Base-by-base conservation (phyloP, 30 jellyfish, hydroid and myxozoan species). In the Pelagia noctiluca region DNA sequence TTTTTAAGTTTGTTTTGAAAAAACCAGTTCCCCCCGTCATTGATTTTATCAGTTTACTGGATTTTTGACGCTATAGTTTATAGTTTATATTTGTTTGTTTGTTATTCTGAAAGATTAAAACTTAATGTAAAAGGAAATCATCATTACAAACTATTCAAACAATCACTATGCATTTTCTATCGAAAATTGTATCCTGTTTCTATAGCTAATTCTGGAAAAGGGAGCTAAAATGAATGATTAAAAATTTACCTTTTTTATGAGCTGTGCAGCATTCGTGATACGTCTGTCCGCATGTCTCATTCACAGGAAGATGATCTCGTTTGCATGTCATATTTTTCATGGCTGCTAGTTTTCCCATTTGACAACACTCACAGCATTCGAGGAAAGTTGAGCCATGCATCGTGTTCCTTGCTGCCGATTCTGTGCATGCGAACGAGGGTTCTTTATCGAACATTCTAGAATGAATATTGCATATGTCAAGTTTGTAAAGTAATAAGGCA, bases 321-420 rank as follows among this genome's bases (percentile, higher is more conserved):
- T 46, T 30, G 38, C 89, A 74, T 0, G 84, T 72, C 32, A 74
- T 71, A 77, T 85, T 76, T 23, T 50, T 33, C 32, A 24, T 74
- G 46, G 95, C 95, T 23, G 89, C 95, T 28, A 65, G 0, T 48
- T 75, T 85, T 3, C 95, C 95, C 52, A 85, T 33, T 35, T 75
- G 88, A 63, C 95, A 85, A 46, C 95, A 85, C 35, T 85, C 89
- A 36, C 95, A 85, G 50, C 95, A 85, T 32, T 73, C 88, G 30
- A 74, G 77, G 49, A 85, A 85, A n/a, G 89, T 47, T 0, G 89
- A 76, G 1, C 85, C 88, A 48, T 85, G 95, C 11, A 85, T 23
- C 0, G 89, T 67, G 79, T 72, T 74, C 75, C 67, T 85, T 33
- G 57, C 35, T 23, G 89, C 34, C 26, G 83, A 23, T 48, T 65